Evolutionary conservation across 2,888 invertebrate species (phyloP).

Genomic region (Imbricaverruca yamaguchii): DNA sequence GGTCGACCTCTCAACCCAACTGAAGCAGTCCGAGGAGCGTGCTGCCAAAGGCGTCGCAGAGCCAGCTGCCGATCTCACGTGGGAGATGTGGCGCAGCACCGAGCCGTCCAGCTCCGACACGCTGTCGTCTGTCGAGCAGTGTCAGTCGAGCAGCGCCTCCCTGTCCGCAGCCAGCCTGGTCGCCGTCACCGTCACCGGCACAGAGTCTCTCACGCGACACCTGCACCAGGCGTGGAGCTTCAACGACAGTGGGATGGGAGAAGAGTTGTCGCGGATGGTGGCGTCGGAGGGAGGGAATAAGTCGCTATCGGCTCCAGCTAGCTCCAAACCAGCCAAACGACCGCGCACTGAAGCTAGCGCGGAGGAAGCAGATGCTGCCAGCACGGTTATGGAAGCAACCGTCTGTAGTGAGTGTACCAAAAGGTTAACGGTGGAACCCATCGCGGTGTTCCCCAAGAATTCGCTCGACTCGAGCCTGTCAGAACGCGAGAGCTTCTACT

Average conservation of each 20-base stretch:
- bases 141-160: not conserved
- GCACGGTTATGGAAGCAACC: not conserved
- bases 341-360: not conserved
- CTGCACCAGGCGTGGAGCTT: conserved; percentile 13
- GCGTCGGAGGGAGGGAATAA: not conserved
- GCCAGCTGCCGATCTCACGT: not conserved
- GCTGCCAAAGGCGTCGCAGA: not conserved
- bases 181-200: not conserved
- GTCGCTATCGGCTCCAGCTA: not conserved
- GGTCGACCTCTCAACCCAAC: not conserved
- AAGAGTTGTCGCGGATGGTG: not conserved
- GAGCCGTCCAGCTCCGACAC: conserved; percentile 1
- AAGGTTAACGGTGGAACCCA: not conserved
- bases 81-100: not conserved
- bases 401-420: not conserved
- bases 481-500: conserved; percentile 11
- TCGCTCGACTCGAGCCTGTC: conserved; percentile 5
- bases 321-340: not conserved
- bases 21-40: not conserved
- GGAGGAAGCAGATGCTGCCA: not conserved
- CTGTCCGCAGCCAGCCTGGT: not conserved
- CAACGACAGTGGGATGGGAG: conserved; percentile 5
- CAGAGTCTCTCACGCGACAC: not conserved
- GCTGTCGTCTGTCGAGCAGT: not conserved
- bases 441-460: not conserved